Conservation (phyloP, 2,888 invertebrate species). For the Habrosyne pyritoides region DNA sequence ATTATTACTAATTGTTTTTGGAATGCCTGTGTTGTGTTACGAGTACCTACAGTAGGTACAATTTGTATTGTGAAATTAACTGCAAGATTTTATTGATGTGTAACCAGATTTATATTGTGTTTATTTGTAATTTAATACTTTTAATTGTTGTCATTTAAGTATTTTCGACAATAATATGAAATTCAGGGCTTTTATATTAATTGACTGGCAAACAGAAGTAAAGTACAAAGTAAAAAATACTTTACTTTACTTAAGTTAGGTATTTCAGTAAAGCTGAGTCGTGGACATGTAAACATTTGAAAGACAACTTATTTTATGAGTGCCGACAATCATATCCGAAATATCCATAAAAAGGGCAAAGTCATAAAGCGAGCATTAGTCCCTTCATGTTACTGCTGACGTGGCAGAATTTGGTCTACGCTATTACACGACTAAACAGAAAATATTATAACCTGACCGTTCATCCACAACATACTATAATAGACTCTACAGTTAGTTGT, state of each 20-base stretch:
- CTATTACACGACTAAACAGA: constrained; percentile 35
- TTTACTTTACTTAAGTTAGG: no score
- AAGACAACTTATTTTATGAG: constrained; percentile 63
- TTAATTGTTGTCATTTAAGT: no score
- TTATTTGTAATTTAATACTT: not conserved
- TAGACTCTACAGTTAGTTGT: constrained; percentile 34
- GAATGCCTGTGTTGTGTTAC: not conserved
- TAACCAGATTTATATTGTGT: not conserved
- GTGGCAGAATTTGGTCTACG: constrained; percentile 48
- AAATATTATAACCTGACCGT: constrained; percentile 33
- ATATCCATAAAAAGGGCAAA: constrained; percentile 71
- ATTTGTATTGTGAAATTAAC: not conserved
- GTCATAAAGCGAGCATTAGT: constrained; percentile 73
- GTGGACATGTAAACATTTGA: constrained; percentile 51
- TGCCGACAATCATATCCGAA: constrained; percentile 71
- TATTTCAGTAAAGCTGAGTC: constrained; percentile 37
- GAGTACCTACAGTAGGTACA: not conserved
- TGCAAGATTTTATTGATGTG: not conserved
- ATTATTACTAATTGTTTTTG: constrained; percentile 14
- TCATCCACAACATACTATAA: constrained; percentile 10
- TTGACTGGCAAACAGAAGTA: not conserved
- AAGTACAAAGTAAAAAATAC: no score
- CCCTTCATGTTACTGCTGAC: constrained; percentile 64
- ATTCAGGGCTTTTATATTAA: not conserved
- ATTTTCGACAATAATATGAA: not conserved